Evolutionary conservation across 1,140 invertebrate genomes (phyloP), one percentile per base, ranked within the genome.

Genomic region (Zaprionus inermis): DNA sequence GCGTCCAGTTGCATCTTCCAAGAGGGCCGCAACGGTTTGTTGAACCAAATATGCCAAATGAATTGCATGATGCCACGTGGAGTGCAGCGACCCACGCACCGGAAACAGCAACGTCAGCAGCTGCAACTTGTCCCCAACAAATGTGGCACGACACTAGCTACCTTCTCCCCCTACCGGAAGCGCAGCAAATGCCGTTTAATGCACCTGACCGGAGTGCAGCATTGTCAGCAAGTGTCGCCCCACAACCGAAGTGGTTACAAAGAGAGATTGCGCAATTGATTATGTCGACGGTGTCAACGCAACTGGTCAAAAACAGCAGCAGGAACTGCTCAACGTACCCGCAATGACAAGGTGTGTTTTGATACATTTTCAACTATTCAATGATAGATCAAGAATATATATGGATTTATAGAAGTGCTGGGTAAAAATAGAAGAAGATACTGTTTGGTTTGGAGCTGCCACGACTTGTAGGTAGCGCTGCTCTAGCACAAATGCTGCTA

Each of bases 11-110:
- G 24, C 46, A 44, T 6, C n/a, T 16, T 6, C 46, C 56, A 44
- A 58, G 14, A 44, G 24, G 16, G 44, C 5, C 20, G 36, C 71
- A 24, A 46, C 56, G 71, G 82, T 75, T 85, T 78, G 82, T 85
- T 85, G 82, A 85, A 85, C 82, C 77, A 81, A 70, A 86, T 67
- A 56, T 64, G 61, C 72, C 79, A 76, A 76, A 81, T 85, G 82
- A 79, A 81, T 73, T 79, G 75, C 78, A 86, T 69, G 24, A 69
- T 81, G 68, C 34, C 9, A 20, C 32, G 5, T 14, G 73, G 79
- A 41, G 82, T 85, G 79, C 76, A 85, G 71, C 82, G 82, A 86
- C 82, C 82, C 52, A 81, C 75, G 74, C 70, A 81, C 63, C 74
- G 75, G 75, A 81, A 79, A 72, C 67, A 63, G 54, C 63, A 44